phyloP scores from a whole-genome alignment of 2,888 invertebrate genomes.

The Drosophila dives region DNA sequence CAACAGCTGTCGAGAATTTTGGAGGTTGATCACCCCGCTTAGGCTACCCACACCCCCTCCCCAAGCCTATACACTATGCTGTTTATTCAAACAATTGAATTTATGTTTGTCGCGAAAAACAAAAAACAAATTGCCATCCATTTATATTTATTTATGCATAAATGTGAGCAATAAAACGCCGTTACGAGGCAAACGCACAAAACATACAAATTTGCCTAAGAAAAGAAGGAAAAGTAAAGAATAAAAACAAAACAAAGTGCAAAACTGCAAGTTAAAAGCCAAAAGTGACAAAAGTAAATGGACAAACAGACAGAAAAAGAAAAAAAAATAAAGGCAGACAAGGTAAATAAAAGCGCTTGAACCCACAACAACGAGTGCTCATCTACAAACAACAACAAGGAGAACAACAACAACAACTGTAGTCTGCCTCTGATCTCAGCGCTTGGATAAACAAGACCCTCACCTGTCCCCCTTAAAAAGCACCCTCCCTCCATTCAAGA shows the following conservation, averaged over 20 bases:
- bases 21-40: constrained; percentile 33
- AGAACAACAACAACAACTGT: constrained; percentile 14
- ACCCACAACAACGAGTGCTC: constrained; percentile 37
- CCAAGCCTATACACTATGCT: constrained; percentile 18
- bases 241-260: constrained; percentile 26
- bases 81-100: constrained; percentile 67
- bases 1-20: constrained; percentile 54
- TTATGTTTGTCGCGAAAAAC: constrained; percentile 56
- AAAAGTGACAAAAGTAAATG: constrained; percentile 41
- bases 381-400: constrained; percentile 23
- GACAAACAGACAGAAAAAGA: constrained; percentile 27
- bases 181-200: constrained; percentile 45
- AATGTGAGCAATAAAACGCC: constrained; percentile 58
- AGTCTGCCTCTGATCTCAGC: constrained; percentile 58
- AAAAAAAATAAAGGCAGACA: constrained; percentile 62
- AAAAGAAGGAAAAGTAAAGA: constrained; percentile 18
- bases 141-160: constrained; percentile 21
- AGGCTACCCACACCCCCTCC: neutral
- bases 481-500: neutral
- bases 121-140: constrained; percentile 45
- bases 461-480: constrained; percentile 12
- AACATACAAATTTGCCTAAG: constrained; percentile 61
- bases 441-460: constrained; percentile 51
- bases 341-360: constrained; percentile 67
- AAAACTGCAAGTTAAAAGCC: constrained; percentile 51